Conservation (phyloP, 2,797 vertebrate species). For the Chiloscyllium punctatum region DNA sequence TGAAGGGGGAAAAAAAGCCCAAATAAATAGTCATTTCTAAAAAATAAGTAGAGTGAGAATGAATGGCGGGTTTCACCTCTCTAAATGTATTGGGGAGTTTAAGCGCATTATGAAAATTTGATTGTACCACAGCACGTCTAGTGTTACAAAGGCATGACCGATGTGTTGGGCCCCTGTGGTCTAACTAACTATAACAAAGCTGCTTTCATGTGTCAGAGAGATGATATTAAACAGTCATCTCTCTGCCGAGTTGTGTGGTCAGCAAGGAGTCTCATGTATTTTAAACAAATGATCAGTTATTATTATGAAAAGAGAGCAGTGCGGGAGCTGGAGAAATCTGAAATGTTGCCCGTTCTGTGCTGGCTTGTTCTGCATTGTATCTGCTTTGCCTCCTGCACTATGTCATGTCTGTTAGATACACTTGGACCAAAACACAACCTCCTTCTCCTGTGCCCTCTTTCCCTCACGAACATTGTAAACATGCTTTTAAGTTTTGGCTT, state of each 20-base stretch:
- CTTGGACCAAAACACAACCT: background rate
- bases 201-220: background rate
- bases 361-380: background rate
- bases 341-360: background rate
- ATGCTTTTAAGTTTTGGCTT: background rate
- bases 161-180: background rate
- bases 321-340: background rate
- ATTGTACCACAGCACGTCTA: background rate
- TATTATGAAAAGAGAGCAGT: background rate
- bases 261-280: background rate
- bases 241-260: constrained; percentile 25
- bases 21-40: background rate
- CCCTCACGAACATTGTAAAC: background rate
- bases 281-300: constrained; percentile 30
- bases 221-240: constrained; percentile 14
- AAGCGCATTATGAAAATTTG: background rate
- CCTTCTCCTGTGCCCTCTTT: background rate
- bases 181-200: background rate
- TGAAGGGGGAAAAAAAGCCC: background rate
- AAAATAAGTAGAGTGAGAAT: background rate
- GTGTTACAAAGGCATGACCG: background rate
- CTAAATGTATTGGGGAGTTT: background rate
- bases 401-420: background rate
- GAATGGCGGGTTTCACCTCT: too few species aligned
- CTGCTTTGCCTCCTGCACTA: background rate